Evolutionary conservation across 2,113 vertebrate species (phyloP).

Genomic region (Xiphias gladius): DNA sequence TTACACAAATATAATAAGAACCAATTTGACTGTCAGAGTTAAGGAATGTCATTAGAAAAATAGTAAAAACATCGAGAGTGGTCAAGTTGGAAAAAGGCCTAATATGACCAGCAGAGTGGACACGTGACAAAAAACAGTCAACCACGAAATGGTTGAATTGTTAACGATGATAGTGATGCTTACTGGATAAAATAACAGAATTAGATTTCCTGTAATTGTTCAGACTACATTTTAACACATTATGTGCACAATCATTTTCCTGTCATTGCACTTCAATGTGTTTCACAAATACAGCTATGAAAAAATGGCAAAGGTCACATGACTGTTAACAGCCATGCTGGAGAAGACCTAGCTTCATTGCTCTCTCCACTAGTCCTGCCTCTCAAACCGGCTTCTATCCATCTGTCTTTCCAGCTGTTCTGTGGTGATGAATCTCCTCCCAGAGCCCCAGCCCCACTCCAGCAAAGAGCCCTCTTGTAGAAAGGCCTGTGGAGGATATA

Average conservation of each 20-base stretch:
- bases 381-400: slow-evolving; percentile 54
- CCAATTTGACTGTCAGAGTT: not conserved
- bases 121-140: not conserved
- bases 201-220: not conserved
- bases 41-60: not conserved
- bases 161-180: not conserved
- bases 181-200: not conserved
- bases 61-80: not conserved
- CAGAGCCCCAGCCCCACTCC: slow-evolving; percentile 83
- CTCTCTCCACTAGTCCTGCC: slow-evolving; percentile 12
- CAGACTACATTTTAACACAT: not conserved
- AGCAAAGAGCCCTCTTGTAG: slow-evolving; percentile 86
- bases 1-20: not conserved
- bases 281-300: slow-evolving; percentile 1
- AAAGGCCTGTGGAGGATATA: slow-evolving; percentile 92
- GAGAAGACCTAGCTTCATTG: slow-evolving; percentile 1
- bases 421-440: slow-evolving; percentile 89
- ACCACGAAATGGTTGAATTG: not conserved
- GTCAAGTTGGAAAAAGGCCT: not conserved
- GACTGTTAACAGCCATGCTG: not conserved
- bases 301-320: not conserved
- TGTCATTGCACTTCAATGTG: not conserved
- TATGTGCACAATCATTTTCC: not conserved
- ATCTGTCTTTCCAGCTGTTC: slow-evolving; percentile 75
- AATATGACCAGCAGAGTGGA: not conserved